These are phyloP conservation scores for Athalia rosae DNA, from an alignment of 2,888 invertebrate species.

Conservation along the genomic window DNA sequence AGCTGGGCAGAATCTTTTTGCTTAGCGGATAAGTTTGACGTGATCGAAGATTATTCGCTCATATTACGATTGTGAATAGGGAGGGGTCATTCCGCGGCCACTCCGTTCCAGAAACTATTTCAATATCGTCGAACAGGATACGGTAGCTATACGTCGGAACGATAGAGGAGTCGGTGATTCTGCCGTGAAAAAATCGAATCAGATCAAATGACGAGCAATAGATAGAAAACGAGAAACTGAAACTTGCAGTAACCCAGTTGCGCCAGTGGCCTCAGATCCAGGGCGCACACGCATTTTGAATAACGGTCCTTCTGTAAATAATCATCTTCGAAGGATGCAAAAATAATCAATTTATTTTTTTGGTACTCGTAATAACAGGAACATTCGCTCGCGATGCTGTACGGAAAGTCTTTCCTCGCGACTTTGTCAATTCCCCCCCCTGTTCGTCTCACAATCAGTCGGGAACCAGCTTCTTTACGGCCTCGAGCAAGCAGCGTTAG, in stretches of 20 bases:
- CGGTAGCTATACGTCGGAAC: no score
- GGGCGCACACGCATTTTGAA: conserved; percentile 22
- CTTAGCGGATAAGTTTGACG: conserved; percentile 32
- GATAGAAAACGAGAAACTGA: no score
- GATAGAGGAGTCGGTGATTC: no score
- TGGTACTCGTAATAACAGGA: conserved; percentile 2
- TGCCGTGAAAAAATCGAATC: no score
- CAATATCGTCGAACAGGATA: background rate
- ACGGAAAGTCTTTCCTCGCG: background rate
- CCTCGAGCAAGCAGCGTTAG: no score
- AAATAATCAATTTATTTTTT: conserved; percentile 19
- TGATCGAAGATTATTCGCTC: conserved; percentile 16
- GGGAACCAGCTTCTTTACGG: no score
- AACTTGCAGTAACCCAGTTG: no score
- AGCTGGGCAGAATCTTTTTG: conserved; percentile 22
- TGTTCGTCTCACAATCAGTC: no score
- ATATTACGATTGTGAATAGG: background rate
- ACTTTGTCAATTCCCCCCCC: background rate
- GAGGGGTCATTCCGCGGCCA: background rate
- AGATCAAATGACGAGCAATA: no score
- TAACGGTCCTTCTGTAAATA: no score
- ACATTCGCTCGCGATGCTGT: background rate
- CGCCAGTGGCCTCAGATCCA: background rate
- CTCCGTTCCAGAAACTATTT: background rate
- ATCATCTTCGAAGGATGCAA: background rate